These are phyloP conservation scores for Miichthys miiuy DNA, from an alignment of 2,797 vertebrate species.

Conservation along the genomic window DNA sequence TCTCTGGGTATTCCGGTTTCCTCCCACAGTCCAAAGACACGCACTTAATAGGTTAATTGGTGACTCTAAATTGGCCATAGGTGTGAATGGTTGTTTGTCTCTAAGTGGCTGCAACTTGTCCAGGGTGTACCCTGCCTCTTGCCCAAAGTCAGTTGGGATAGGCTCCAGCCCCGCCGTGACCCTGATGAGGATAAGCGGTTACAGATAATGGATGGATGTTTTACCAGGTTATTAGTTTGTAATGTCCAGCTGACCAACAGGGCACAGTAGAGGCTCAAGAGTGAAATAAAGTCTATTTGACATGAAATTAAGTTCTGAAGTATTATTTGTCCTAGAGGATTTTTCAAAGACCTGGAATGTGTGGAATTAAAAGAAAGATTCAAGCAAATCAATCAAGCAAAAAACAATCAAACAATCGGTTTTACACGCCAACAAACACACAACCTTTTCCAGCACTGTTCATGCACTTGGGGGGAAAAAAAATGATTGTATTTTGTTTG, in stretches of 20 bases:
- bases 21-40: too few species aligned
- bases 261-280: neutral
- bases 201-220: too few species aligned
- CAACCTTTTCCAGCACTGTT: neutral
- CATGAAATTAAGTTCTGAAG: neutral
- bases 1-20: too few species aligned
- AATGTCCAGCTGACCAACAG: neutral
- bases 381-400: conserved; percentile 2
- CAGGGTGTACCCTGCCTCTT: too few species aligned
- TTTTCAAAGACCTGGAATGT: neutral
- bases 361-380: conserved; percentile 5
- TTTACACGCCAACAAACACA: neutral
- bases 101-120: too few species aligned
- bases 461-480: neutral
- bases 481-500: conserved; percentile 9
- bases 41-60: too few species aligned
- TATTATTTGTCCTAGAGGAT: neutral
- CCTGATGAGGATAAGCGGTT: too few species aligned
- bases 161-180: too few species aligned
- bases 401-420: neutral
- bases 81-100: too few species aligned
- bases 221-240: neutral
- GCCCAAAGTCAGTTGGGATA: too few species aligned
- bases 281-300: neutral
- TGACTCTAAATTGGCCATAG: too few species aligned